Evolutionary conservation across 2,888 invertebrate genomes (phyloP), one percentile per base, ranked within the genome.

Genomic region (Agrotis exclamationis): DNA sequence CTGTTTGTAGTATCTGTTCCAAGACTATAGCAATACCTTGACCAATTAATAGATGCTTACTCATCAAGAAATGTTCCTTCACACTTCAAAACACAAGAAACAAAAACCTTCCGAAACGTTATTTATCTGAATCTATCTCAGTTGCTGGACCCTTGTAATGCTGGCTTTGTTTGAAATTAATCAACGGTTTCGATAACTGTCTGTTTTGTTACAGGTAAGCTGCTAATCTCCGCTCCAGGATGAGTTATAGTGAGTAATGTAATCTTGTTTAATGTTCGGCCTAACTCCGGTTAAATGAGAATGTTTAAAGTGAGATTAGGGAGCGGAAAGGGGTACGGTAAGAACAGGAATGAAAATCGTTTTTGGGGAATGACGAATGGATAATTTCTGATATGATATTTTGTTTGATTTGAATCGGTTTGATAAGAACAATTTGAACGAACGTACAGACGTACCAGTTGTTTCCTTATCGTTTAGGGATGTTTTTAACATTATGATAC

Each of bases 151-250:
- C 79, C 82, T 69, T 53, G 70, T 75, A 66, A 63, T 33, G 33
- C 22, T 2, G 69, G 80, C 50, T 79, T 82, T 62, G 62, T 62
- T 24, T 59, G n/a, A 57, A 75, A 83, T 83, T 76, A 82, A 76
- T 81, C 83, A 76, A 72, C 68, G 58, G 51, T 80, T 74, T 76
- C 65, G 59, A 74, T 83, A 85, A 76, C 70, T 80, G 80, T 80
- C 70, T 75, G 74, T 82, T 82, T 84, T 84, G 85, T 85, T 85
- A 48, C 85, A 85, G 85, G 85, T 85, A 85, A 85, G 70, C 66
- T 50, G 70, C 51, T 79, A 80, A 85, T 82, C 85, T 71, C 71
- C 58, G 63, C 62, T 56, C 54, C 59, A 22, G 13, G 72, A 76
- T 74, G 80, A 85, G 76, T 84, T 78, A 79, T 82, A 66, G 82